Conservation (phyloP, 2,888 invertebrate genomes). For the Drosophila pseudotakahashii region DNA sequence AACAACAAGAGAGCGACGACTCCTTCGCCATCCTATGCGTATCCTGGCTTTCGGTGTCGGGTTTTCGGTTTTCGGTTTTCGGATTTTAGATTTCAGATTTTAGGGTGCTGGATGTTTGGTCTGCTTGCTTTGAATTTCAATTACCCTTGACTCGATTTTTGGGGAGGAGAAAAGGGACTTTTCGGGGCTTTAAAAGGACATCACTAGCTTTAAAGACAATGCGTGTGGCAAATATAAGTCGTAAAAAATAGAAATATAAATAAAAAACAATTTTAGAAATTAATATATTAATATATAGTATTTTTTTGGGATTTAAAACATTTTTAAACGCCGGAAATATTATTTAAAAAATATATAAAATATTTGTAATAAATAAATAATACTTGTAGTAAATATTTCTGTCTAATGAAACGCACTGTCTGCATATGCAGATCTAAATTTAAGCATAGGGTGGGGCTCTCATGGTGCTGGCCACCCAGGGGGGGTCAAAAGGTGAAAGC, state of each 20-base stretch:
- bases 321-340: no score
- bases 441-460: no score
- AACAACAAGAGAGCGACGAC: slow-evolving; percentile 58
- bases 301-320: no score
- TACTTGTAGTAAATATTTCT: no score
- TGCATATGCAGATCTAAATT: slow-evolving; percentile 19
- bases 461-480: no score
- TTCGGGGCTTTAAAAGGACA: neutral
- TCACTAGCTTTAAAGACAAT: slow-evolving; percentile 7
- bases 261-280: no score
- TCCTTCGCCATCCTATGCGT: slow-evolving; percentile 27
- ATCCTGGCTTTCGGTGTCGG: slow-evolving; percentile 18
- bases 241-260: no score
- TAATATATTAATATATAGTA: no score
- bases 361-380: no score
- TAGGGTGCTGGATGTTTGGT: slow-evolving; percentile 3
- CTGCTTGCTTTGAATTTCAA: slow-evolving; percentile 62
- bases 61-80: neutral
- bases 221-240: neutral
- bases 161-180: neutral
- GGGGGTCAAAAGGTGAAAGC: slow-evolving; percentile 27
- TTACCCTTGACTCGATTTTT: slow-evolving; percentile 35
- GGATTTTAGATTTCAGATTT: neutral
- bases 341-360: no score
- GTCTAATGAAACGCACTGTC: slow-evolving; percentile 2